A percentile compares a stretch with the other conserved stretches of the same genome.
These are phyloP conservation scores for Lacanobia wlatinum DNA, from an alignment of 2,888 invertebrate genomes.

Conservation along the genomic window DNA sequence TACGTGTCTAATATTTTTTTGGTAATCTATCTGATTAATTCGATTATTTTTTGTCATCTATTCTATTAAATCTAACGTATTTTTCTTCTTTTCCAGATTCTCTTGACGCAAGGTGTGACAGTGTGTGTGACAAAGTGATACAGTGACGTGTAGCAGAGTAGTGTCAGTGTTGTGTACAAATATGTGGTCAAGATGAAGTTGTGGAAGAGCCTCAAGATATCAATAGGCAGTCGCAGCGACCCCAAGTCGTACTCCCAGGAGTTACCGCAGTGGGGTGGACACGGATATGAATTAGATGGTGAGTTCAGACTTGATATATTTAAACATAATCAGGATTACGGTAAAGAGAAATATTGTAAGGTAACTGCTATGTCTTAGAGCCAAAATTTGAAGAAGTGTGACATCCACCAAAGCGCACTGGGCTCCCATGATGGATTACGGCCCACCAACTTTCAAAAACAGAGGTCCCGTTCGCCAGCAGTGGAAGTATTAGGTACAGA, in stretches of 20 bases:
- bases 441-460: no score
- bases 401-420: no score
- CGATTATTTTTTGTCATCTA: no score
- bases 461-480: no score
- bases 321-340: neutral
- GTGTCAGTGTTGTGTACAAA: constrained; percentile 71
- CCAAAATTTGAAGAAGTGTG: no score
- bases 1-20: no score
- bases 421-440: no score
- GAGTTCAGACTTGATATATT: constrained; percentile 54
- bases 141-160: constrained; percentile 71
- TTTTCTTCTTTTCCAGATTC: constrained; percentile 63
- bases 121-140: constrained; percentile 69
- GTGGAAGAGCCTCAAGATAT: constrained; percentile 89
- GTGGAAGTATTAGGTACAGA: no score
- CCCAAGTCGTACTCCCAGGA: constrained; percentile 84
- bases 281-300: constrained; percentile 88
- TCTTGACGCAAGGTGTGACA: constrained; percentile 62
- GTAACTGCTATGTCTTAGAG: no score
- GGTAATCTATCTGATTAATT: no score
- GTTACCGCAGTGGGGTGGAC: constrained; percentile 86
- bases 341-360: no score
- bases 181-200: constrained; percentile 89
- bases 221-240: constrained; percentile 85
- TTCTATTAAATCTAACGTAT: constrained; percentile 11